phyloP scores from a whole-genome alignment of 2,888 invertebrate species.

The Rhagophthalmus giganteus region DNA sequence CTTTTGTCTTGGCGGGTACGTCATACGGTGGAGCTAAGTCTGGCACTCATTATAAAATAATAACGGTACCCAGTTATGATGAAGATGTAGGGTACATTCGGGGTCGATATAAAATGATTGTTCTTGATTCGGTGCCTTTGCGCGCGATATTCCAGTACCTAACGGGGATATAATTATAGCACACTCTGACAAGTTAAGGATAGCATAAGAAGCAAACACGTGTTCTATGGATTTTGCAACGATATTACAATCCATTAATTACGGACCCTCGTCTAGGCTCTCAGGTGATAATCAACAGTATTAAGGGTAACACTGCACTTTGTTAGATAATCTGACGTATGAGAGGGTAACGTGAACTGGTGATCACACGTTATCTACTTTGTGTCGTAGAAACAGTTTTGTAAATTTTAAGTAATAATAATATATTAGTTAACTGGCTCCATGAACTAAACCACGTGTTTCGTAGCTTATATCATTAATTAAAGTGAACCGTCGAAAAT shows the following conservation, averaged over 20 bases:
- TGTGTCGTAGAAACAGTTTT: constrained; percentile 5
- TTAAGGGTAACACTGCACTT: constrained; percentile 33
- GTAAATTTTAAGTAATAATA: constrained; percentile 5
- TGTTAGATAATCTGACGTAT: constrained; percentile 32
- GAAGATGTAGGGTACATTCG: too few relatives aligned
- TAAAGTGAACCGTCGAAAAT: constrained; percentile 5
- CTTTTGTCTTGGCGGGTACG: too few relatives aligned
- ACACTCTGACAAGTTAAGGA: constrained; percentile 33
- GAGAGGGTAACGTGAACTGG: constrained; percentile 11
- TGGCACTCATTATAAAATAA: constrained; percentile 14
- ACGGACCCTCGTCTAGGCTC: constrained; percentile 45
- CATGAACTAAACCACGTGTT: background rate
- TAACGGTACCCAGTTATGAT: constrained; percentile 11
- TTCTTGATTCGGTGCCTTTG: constrained; percentile 4
- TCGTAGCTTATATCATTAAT: constrained; percentile 7
- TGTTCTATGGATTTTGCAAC: constrained; percentile 41
- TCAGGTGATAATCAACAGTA: constrained; percentile 47
- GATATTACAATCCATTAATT: constrained; percentile 49
- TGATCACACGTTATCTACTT: background rate
- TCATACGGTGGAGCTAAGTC: constrained; percentile 3
- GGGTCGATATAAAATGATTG: too few relatives aligned
- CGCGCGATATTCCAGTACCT: too few relatives aligned
- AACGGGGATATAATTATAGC: constrained; percentile 24
- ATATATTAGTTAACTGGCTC: too few relatives aligned
- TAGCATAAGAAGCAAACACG: constrained; percentile 36